Base-by-base conservation (phyloP, 2,888 invertebrate genomes). In the Endotricha flammealis region DNA sequence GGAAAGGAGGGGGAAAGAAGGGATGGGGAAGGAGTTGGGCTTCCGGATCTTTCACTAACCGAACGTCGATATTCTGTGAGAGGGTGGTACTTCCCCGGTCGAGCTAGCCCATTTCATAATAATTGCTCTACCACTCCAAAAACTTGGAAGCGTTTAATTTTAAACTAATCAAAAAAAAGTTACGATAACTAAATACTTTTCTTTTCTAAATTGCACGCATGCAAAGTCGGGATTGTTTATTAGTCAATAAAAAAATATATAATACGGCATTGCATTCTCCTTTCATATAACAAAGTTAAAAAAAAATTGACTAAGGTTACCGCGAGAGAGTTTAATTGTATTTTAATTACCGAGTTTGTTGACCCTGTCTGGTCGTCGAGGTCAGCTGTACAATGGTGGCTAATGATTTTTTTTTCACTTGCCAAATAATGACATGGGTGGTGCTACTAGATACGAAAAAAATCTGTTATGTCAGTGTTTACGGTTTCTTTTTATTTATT, bases 261-360 rank as follows among this genome's bases (percentile, higher is more conserved):
- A 6, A 33, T 16, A 25, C 32, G 32, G 13, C 13, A 27, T 25
- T 25, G 17, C 11, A 25, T 25, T 25, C 17, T 22, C 14, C 32
- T 33, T 33, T 33, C 25, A 25, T 25, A 33, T 25, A 33, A 33
- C 25, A 33, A 33, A 17, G 32, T 14, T 13, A 16, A 16, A 33
- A 25, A 33, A 25, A 16, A 33, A 24, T 33, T 35, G 14, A 14
- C 22, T 35, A 29, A 23, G 23, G 39, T 41, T 42, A 47, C 51
- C 54, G 44, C 48, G 38, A 41, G 42, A 35, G 28, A 28, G 30
- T 41, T 51, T 50, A 48, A 63, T 64, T 64, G 62, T 58, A 40
- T 51, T 53, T 57, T 63, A 63, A 69, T 69, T 63, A 58, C 40
- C 11, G 35, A 48, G 70, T 57, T 58, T 58, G 41, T 36, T 39